phyloP scores from a whole-genome alignment of 2,888 invertebrate genomes.

The Diarsia dahlii region DNA sequence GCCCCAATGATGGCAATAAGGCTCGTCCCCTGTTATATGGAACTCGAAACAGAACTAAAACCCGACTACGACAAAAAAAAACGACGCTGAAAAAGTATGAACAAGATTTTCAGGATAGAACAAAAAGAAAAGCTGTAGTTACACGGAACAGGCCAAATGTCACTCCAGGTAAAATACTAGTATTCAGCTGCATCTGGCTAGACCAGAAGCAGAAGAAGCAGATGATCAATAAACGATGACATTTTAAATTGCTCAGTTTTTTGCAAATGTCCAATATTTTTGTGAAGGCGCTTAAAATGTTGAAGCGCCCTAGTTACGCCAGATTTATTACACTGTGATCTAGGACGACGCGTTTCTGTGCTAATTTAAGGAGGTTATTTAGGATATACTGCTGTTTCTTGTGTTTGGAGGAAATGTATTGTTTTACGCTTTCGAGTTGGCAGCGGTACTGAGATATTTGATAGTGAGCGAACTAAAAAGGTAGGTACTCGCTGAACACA shows the following conservation, averaged over 20 bases:
- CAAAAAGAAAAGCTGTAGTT: too few relatives aligned
- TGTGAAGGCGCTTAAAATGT: not conserved
- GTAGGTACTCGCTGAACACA: not conserved
- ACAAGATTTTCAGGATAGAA: too few relatives aligned
- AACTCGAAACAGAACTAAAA: not conserved
- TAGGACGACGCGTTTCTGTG: constrained; percentile 49
- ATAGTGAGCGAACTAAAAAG: not conserved
- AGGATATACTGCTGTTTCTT: constrained; percentile 5
- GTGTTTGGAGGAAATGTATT: not conserved
- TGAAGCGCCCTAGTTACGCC: not conserved
- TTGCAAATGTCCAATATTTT: not conserved
- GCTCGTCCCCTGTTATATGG: not conserved
- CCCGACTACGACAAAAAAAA: too few relatives aligned
- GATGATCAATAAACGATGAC: too few relatives aligned
- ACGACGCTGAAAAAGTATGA: too few relatives aligned
- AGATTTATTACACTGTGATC: constrained; percentile 50
- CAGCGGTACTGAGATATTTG: not conserved
- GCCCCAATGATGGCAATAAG: not conserved
- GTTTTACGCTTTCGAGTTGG: constrained; percentile 9
- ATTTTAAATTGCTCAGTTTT: too few relatives aligned
- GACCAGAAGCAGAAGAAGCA: too few relatives aligned
- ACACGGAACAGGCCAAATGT: too few relatives aligned
- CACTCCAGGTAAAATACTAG: too few relatives aligned
- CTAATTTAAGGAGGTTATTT: constrained; percentile 38
- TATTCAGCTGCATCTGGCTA: too few relatives aligned